Conservation (phyloP, 2,888 invertebrate species). For the Melitaea athalia region DNA sequence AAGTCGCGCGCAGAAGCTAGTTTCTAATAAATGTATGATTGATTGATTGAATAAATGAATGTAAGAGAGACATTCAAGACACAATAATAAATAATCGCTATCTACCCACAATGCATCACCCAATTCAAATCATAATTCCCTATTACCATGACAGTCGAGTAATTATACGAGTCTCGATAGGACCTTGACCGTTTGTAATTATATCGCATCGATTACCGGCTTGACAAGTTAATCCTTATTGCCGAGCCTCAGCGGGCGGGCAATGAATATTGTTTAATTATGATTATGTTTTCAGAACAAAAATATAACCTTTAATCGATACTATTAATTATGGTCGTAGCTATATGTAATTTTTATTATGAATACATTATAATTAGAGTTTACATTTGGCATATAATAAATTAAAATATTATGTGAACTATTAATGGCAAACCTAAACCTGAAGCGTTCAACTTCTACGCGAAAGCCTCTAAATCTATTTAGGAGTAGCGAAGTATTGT, state of each 20-base stretch:
- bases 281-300: background rate
- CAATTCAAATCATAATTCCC: conserved; percentile 9
- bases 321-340: background rate
- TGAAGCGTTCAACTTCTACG: too few relatives aligned
- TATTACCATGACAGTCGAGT: conserved; percentile 1
- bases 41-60: too few relatives aligned
- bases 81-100: background rate
- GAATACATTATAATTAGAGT: background rate
- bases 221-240: conserved; percentile 49
- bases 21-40: too few relatives aligned
- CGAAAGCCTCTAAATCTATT: too few relatives aligned
- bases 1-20: too few relatives aligned
- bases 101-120: background rate
- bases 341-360: background rate
- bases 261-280: conserved; percentile 11
- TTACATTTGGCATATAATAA: background rate
- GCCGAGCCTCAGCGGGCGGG: conserved; percentile 43
- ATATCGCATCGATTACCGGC: conserved; percentile 45
- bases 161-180: conserved; percentile 8
- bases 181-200: conserved; percentile 36
- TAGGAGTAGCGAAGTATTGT: too few relatives aligned
- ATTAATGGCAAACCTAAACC: too few relatives aligned
- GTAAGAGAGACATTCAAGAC: background rate
- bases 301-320: background rate
- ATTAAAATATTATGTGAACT: too few relatives aligned